phyloP scores from a whole-genome alignment of 2,888 invertebrate genomes.

The Nudaria mundana region DNA sequence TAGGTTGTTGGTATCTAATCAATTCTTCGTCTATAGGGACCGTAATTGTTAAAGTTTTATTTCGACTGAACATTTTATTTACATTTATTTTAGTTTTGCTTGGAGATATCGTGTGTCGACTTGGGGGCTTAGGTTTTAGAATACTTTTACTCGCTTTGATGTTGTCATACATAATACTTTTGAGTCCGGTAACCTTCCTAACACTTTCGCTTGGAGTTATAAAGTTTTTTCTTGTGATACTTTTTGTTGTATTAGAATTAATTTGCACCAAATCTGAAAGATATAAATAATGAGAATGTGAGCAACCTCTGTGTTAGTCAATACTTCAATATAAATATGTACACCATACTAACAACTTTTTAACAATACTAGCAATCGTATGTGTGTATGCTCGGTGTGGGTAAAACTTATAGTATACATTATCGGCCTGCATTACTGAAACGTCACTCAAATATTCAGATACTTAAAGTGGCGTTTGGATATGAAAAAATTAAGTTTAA shows the following conservation, averaged over 20 bases:
- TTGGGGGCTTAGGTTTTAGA: slow-evolving; percentile 33
- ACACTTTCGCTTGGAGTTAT: slow-evolving; percentile 43
- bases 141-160: slow-evolving; percentile 27
- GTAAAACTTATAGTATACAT: no score
- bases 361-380: no score
- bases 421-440: no score
- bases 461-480: no score
- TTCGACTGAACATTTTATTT: slow-evolving; percentile 37
- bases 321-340: no score
- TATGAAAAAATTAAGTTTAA: no score
- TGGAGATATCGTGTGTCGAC: slow-evolving; percentile 22
- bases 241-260: slow-evolving; percentile 37
- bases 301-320: no score
- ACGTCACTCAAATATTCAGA: no score
- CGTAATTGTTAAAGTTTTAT: slow-evolving; percentile 46
- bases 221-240: slow-evolving; percentile 48
- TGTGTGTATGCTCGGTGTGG: no score
- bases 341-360: no score
- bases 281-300: no score
- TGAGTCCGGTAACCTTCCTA: slow-evolving; percentile 36
- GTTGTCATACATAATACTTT: slow-evolving; percentile 39
- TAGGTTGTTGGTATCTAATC: slow-evolving; percentile 28
- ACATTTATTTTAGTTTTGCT: slow-evolving; percentile 32
- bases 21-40: slow-evolving; percentile 41
- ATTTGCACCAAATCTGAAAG: slow-evolving; percentile 42